A percentile compares a stretch with the other conserved stretches of the same genome.
Conservation (phyloP, 2,888 invertebrate genomes). For the Calliopum simillimum region DNA sequence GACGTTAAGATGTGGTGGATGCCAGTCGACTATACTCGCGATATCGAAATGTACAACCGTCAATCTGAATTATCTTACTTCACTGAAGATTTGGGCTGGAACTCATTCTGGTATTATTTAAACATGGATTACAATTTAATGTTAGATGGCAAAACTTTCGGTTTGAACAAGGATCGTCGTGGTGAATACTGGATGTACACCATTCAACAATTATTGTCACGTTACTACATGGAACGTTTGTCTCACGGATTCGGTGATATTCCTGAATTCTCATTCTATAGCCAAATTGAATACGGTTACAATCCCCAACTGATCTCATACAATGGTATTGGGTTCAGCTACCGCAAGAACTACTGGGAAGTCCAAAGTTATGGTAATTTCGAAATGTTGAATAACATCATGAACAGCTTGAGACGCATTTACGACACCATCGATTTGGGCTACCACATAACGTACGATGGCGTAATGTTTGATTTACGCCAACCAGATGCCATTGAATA, state of each 20-base stretch:
- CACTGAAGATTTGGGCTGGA: too few species aligned
- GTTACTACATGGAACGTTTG: too few species aligned
- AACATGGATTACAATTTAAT: too few species aligned
- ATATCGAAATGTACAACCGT: slow-evolving; percentile 64
- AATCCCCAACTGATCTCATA: slow-evolving; percentile 72
- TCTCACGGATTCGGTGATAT: too few species aligned
- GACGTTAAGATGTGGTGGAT: slow-evolving; percentile 50
- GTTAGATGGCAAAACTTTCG: too few species aligned
- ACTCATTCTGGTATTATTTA: too few species aligned
- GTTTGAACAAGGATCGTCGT: too few species aligned
- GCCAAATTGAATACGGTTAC: slow-evolving; percentile 71
- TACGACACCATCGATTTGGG: slow-evolving; percentile 68
- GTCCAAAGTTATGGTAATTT: slow-evolving; percentile 65
- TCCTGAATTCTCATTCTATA: slow-evolving; percentile 69
- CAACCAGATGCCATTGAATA: slow-evolving; percentile 68
- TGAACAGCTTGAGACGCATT: slow-evolving; percentile 64
- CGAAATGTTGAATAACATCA: slow-evolving; percentile 45
- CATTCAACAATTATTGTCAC: too few species aligned
- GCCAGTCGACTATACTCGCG: slow-evolving; percentile 72
- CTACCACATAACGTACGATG: slow-evolving; percentile 55
- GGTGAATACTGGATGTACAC: too few species aligned
- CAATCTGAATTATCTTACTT: too few species aligned
- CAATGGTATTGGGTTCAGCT: slow-evolving; percentile 75
- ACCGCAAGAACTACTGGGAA: slow-evolving; percentile 70
- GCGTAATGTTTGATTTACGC: slow-evolving; percentile 50